Conservation (phyloP, 2,888 invertebrate species). For the Aethes cnicana region DNA sequence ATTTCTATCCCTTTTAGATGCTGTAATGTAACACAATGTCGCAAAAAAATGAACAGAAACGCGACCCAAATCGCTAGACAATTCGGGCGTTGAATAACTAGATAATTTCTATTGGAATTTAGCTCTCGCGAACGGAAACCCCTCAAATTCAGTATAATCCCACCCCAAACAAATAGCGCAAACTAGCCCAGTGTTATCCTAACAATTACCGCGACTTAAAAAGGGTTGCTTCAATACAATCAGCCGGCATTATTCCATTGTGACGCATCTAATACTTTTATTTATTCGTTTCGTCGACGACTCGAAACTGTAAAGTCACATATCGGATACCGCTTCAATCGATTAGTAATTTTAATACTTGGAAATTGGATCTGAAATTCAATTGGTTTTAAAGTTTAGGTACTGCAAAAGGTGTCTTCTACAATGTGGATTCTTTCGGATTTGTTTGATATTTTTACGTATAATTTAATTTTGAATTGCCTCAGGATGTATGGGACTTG, state of each 20-base stretch:
- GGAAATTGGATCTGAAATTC: slow-evolving; percentile 10
- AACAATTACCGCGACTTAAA: slow-evolving; percentile 50
- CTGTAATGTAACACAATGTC: too few species aligned
- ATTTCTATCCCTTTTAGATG: too few species aligned
- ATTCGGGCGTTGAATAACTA: slow-evolving; percentile 15
- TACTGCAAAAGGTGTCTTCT: slow-evolving; percentile 5
- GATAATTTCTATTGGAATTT: slow-evolving; percentile 26
- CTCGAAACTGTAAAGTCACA: slow-evolving; percentile 8
- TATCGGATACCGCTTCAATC: slow-evolving; percentile 1
- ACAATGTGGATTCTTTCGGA: slow-evolving; percentile 27
- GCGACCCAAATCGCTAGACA: neutral
- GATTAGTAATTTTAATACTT: slow-evolving; percentile 1
- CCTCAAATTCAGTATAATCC: slow-evolving; percentile 24
- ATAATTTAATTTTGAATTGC: slow-evolving; percentile 33
- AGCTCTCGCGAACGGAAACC: slow-evolving; percentile 16
- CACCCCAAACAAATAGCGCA: slow-evolving; percentile 32
- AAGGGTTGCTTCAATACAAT: slow-evolving; percentile 46
- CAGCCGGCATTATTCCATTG: slow-evolving; percentile 37
- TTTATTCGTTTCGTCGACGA: slow-evolving; percentile 36
- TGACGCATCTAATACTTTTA: slow-evolving; percentile 38
- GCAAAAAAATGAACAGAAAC: too few species aligned
- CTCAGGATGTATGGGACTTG: slow-evolving; percentile 1
- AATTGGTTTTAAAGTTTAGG: neutral
- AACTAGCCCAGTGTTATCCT: slow-evolving; percentile 44
- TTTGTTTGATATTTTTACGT: slow-evolving; percentile 31